These are phyloP conservation scores for Monodelphis domestica DNA, from an alignment of 2,797 vertebrate genomes.

Conservation along the genomic window DNA sequence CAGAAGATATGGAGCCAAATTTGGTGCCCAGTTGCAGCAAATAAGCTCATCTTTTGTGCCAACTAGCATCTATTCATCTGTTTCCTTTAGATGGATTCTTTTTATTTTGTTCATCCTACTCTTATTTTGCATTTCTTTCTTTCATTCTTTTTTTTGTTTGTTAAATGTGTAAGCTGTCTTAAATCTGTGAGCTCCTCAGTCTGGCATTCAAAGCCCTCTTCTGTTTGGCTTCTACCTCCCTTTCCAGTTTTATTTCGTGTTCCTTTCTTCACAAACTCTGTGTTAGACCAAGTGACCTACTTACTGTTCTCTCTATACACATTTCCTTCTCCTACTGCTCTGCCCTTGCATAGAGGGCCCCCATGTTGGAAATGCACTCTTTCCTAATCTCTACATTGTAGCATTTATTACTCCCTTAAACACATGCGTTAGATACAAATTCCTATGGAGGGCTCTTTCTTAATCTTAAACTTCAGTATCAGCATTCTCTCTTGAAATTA, in stretches of 20 bases:
- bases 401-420: background rate
- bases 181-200: background rate
- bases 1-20: constrained; percentile 59
- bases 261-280: background rate
- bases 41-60: background rate
- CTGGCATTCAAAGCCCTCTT: background rate
- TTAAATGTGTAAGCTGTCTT: background rate
- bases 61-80: constrained; percentile 34
- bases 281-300: background rate
- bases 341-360: background rate
- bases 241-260: background rate
- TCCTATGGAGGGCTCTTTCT: background rate
- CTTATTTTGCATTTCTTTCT: background rate
- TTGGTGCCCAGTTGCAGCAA: constrained; percentile 45
- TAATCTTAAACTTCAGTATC: background rate
- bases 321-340: background rate
- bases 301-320: background rate
- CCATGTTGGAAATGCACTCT: background rate
- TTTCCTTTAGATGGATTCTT: constrained; percentile 23
- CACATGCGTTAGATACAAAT: background rate
- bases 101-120: constrained; percentile 21
- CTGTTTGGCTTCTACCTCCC: background rate
- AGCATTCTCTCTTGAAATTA: background rate
- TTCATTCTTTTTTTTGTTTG: background rate
- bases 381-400: background rate